Base-by-base conservation (phyloP, 2,797 vertebrate genomes). In the Ptychadena robeensis region DNA sequence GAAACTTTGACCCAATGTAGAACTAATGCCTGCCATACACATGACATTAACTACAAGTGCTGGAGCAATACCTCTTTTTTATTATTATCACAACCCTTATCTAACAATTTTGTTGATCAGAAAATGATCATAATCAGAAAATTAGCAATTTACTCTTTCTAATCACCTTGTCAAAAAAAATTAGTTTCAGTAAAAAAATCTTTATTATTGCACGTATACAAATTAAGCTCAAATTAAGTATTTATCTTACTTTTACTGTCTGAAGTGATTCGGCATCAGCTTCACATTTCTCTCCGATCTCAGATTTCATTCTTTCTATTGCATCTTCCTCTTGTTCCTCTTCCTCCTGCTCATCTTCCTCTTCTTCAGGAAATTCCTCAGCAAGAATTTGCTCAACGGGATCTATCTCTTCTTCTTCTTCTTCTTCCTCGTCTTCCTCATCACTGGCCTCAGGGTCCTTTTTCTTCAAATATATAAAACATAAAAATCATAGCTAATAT, bases 361-460 rank as follows among this genome's bases (percentile, higher is more conserved):
- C 94, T 9, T 94, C 95, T 6, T 89, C 88, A 34, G 92, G 92
- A 89, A 97, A 97, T 85, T 97, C 96, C 15, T 95, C 94, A 86
- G 93, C 90, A 31, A 99, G 90, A 75, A 91, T 87, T 65, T 90
- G 90, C 73, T 97, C 94, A 73, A 96, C 90, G 28, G 94, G 87
- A 15, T 88, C 88, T 15, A 90, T 89, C 37, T 90, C 88, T 1
- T 90, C 88, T 0, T 92, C 87, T 1, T 91, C 89, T 38, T 74
- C 85, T 0, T 90, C 90, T 30, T 93, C 89, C 0, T 91, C 89
- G 0, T 91, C 90, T 28, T 53, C 35, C 9, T 91, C 87, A 2
- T 86, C 85, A 37, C 81, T 77, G 25, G 12, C 35, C 3, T 80
- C 65, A 1, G 53, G 14, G 53, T 87, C 81, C 12, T 87, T 82